These are phyloP conservation scores for Drosophila buzzatii DNA, from an alignment of 2,888 invertebrate species.

Conservation along the genomic window DNA sequence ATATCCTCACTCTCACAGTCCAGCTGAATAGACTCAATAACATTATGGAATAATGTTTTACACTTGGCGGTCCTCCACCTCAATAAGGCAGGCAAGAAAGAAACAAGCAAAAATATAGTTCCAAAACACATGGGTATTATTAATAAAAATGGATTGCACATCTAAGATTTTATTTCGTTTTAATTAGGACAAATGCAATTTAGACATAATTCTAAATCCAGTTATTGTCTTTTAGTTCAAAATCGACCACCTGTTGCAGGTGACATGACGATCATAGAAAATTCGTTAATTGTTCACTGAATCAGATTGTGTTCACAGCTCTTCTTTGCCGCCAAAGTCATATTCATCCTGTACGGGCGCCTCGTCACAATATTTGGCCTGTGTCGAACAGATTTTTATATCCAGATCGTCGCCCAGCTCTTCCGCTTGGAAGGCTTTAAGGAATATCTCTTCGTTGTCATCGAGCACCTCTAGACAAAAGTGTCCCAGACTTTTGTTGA, in stretches of 20 bases:
- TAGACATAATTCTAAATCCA: neutral
- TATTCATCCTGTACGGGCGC: conserved; percentile 83
- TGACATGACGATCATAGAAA: conserved; percentile 51
- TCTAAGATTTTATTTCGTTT: conserved; percentile 60
- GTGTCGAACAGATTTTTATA: conserved; percentile 86
- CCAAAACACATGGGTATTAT: neutral
- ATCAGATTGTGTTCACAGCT: conserved; percentile 76
- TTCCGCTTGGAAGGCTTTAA: conserved; percentile 83
- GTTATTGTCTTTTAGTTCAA: conserved; percentile 39
- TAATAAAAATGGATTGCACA: conserved; percentile 51
- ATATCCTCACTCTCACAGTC: neutral
- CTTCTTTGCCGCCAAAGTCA: conserved; percentile 82
- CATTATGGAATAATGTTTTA: neutral
- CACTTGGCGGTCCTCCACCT: neutral
- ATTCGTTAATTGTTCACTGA: conserved; percentile 24
- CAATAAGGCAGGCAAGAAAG: too few relatives aligned
- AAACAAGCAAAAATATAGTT: neutral
- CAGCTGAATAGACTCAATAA: neutral
- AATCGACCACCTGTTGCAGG: conserved; percentile 30
- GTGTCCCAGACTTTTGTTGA: conserved; percentile 94
- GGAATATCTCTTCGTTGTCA: conserved; percentile 82
- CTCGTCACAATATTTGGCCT: conserved; percentile 86
- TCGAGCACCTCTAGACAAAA: conserved; percentile 86
- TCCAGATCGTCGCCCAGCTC: conserved; percentile 85
- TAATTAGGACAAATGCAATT: neutral